Evolutionary conservation across 2,113 vertebrate genomes (phyloP).

Genomic region (Tetraodon nigroviridis): DNA sequence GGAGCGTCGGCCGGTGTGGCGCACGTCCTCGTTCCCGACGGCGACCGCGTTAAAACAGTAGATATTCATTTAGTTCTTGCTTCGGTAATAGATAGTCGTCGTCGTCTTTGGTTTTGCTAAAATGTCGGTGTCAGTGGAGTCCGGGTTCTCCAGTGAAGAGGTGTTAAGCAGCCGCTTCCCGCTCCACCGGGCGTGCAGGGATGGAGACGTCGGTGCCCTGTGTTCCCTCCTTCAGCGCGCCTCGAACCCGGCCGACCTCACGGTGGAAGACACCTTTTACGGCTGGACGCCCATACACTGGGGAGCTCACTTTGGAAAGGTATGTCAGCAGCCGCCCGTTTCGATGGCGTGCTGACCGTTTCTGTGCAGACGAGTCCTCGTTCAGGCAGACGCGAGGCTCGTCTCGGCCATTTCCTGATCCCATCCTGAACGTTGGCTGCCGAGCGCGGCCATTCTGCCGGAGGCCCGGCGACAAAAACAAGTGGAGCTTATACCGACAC

Average conservation of each 20-base stretch:
- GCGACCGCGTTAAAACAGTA: conserved; percentile 2
- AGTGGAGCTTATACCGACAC: background rate
- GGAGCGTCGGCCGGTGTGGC: conserved; percentile 27
- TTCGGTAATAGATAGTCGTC: background rate
- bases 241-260: conserved; percentile 73
- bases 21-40: conserved; percentile 20
- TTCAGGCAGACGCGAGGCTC: conserved; percentile 12
- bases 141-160: conserved; percentile 96
- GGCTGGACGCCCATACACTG: conserved; percentile 97
- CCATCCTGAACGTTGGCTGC: conserved; percentile 15
- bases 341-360: background rate
- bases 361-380: background rate
- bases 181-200: conserved; percentile 93
- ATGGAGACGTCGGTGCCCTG: conserved; percentile 85
- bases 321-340: conserved; percentile 36
- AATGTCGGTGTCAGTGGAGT: conserved; percentile 79
- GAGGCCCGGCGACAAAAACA: conserved; percentile 11
- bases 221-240: conserved; percentile 79
- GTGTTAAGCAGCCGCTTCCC: conserved; percentile 88
- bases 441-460: conserved; percentile 19
- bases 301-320: conserved; percentile 97
- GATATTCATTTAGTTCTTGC: background rate
- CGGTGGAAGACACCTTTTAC: conserved; percentile 91
- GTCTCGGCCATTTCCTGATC: conserved; percentile 64
- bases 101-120: background rate